Conservation (phyloP, 2,797 vertebrate genomes). For the Lithobates sylvaticus region DNA sequence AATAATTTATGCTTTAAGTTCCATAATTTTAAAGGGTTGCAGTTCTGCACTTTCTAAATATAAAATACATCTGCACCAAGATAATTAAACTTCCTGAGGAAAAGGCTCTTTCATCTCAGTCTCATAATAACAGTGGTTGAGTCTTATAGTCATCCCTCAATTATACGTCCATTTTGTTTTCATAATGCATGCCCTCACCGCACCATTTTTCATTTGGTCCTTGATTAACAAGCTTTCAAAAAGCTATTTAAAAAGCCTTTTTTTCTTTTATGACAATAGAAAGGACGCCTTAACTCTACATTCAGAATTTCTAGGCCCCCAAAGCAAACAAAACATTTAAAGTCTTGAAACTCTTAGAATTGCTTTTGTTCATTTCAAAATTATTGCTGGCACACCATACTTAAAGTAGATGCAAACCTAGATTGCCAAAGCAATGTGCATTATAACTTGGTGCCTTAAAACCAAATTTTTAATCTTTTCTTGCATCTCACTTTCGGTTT, state of each 20-base stretch:
- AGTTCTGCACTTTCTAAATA: slow-evolving; percentile 18
- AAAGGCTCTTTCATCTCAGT: slow-evolving; percentile 22
- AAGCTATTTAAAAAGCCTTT: slow-evolving; percentile 20
- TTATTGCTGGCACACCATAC: no score
- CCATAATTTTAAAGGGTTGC: slow-evolving; percentile 16
- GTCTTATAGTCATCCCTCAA: slow-evolving; percentile 19
- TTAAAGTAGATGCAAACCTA: no score
- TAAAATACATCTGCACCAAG: not conserved
- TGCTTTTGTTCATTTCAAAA: no score
- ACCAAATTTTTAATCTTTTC: no score
- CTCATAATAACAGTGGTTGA: slow-evolving; percentile 34
- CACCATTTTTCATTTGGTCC: not conserved
- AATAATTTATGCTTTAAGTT: slow-evolving; percentile 17
- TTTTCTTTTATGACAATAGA: not conserved
- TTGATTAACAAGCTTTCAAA: slow-evolving; percentile 19
- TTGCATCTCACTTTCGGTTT: no score
- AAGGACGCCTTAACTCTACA: not conserved
- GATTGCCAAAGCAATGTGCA: no score
- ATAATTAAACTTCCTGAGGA: slow-evolving; percentile 26
- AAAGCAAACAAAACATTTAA: not conserved
- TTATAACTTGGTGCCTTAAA: no score
- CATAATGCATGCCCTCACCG: not conserved
- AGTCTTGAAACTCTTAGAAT: no score
- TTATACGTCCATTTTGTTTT: slow-evolving; percentile 41
- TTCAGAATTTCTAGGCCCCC: not conserved